Evolutionary conservation across 2,113 vertebrate species (phyloP), one percentile per base, ranked within the genome.

Genomic region (Eurypyga helias): DNA sequence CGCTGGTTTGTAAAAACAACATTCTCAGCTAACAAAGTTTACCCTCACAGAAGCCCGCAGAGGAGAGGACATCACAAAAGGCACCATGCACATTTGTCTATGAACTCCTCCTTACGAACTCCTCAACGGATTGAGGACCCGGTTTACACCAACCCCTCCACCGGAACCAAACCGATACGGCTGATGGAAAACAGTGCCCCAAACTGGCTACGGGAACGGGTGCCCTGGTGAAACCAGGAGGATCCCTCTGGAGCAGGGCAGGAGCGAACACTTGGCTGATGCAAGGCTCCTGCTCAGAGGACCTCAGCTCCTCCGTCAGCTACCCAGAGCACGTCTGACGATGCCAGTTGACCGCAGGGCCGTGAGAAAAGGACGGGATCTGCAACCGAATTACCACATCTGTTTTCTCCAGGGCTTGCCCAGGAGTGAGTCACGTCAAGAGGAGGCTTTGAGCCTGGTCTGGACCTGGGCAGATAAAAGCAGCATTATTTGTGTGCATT

Each of bases 91-190:
- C 7, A 18, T 65, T 73, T 65, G 15, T 67, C 52, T 26, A 55
- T 65, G 0, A 79, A 72, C 43, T 49, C 28, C 43, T 90, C 38
- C 46, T 61, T 48, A 71, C 3, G 0, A 65, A 55, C 26, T 62
- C 10, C 69, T 57, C 43, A 69, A 33, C 1, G 13, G 55, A 86
- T 43, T 2, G 3, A 76, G 45, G 90, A 46, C 8, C 13, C 60
- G 48, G 4, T 66, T 78, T 77, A 81, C n/a, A 83, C 58, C 52
- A 83, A 36, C 46, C 57, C 41, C 46, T 66, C 49, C 60, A 77
- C 17, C 60, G 57, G n/a, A 52, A n/a, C 33, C 0, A 0, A 70
- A 62, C 24, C 0, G 0, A 8, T 20, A 26, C 1, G 1, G 54
- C 45, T 33, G 54, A 60, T 2, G 62, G 43, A 34, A 77, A 72